Base-by-base conservation (phyloP, 2,888 invertebrate species). In the Aradus depressus region DNA sequence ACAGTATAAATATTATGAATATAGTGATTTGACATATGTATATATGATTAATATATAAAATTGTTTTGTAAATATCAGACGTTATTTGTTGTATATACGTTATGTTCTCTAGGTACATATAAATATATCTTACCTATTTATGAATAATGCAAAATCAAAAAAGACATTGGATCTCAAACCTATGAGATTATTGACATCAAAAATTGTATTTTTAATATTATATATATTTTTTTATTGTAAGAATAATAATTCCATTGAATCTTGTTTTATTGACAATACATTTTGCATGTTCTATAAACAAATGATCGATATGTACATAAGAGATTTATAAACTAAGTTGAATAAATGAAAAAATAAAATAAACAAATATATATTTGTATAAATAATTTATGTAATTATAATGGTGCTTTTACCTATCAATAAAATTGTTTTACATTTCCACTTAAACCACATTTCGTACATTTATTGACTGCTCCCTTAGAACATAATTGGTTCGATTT, bases 101-200 rank as follows among this genome's bases (percentile, higher is more conserved):
- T 21, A 42, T 42, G 25, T 26, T 26, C 25, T 14, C 35, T 14
- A 14, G 16, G 16, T 34, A 34, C 14, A 34, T 18, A 10, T 14
- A 28, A 31, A 31, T 44, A 19, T 14, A 44, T 26, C 25, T 22
- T 47, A 47, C n/a, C n/a, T n/a, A 25, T 23, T 35, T 21, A 35
- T 37, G 18, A 38, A 47, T 38, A 31, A 47, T 47, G 14, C 45
- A 34, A 47, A 47, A 47, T 47, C 47, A 47, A 47, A 47, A n/a
- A 47, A 47, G 47, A 47, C 47, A 38, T 47, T 47, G 37, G 47
- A 47, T 47, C 47, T 47, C 47, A 47, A 38, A 26, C 47, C 47
- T 38, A n/a, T 18, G 18, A 16, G 37, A 26, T 37, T 18, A 28
- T 37, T 47, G 37, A 35, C 37, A 25, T 47, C 47, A 47, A 47